These are phyloP conservation scores for Catharus bicknelli DNA, from an alignment of 2,113 vertebrate genomes.

Conservation along the genomic window DNA sequence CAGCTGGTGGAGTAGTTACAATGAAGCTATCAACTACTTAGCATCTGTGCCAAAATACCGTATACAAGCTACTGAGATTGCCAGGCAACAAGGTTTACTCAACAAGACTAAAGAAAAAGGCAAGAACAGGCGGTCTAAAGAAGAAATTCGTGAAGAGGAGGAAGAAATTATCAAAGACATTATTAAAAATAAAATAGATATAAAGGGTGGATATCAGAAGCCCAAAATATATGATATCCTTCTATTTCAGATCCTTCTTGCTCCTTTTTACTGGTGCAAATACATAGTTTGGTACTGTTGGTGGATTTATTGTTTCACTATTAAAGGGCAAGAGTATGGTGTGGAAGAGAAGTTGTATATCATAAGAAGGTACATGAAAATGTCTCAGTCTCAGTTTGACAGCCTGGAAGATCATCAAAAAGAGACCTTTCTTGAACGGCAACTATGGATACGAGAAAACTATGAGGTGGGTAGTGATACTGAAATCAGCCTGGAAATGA, in stretches of 20 bases:
- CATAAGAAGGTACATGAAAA: slow-evolving; percentile 92
- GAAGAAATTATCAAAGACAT: slow-evolving; percentile 95
- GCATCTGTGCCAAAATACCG: slow-evolving; percentile 94
- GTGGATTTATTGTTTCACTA: slow-evolving; percentile 91
- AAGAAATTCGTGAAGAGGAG: slow-evolving; percentile 93
- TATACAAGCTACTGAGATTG: slow-evolving; percentile 93
- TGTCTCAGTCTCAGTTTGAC: slow-evolving; percentile 95
- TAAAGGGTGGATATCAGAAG: slow-evolving; percentile 97
- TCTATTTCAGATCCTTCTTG: slow-evolving; percentile 88
- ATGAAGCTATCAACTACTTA: slow-evolving; percentile 94
- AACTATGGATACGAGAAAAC: slow-evolving; percentile 91
- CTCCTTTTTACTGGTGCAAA: slow-evolving; percentile 83
- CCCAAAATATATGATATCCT: slow-evolving; percentile 92
- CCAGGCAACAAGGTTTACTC: slow-evolving; percentile 92
- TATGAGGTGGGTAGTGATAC: slow-evolving; percentile 81
- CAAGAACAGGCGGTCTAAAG: slow-evolving; percentile 90
- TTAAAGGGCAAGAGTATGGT: slow-evolving; percentile 90
- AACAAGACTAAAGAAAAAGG: slow-evolving; percentile 92
- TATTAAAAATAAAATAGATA: slow-evolving; percentile 98
- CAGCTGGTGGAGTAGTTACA: slow-evolving; percentile 98
- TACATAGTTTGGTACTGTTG: slow-evolving; percentile 86
- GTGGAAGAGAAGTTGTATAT: slow-evolving; percentile 90
- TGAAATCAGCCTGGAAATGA: background rate
- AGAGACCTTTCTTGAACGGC: slow-evolving; percentile 83
- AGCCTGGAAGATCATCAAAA: slow-evolving; percentile 86